Evolutionary conservation across 2,888 invertebrate species (phyloP), one percentile per base, ranked within the genome.

Genomic region (Orthosia cruda): DNA sequence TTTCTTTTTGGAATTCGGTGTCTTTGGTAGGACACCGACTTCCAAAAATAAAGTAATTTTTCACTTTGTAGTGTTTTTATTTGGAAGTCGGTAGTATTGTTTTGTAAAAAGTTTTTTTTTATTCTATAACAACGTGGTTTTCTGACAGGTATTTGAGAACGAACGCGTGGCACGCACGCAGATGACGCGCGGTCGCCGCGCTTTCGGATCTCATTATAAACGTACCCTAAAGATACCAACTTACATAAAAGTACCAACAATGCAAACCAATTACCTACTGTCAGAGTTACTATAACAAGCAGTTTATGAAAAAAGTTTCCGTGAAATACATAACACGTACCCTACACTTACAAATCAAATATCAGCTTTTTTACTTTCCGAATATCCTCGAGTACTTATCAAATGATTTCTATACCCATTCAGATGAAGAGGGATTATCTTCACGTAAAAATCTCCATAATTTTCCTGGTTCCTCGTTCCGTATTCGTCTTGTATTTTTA

Each of bases 321-420:
- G 1, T 16, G 20, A 79, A 64, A 52, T 64, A 54, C 23, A 65
- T 59, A 75, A 52, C 18, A 26, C 20, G 23, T 58, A n/a, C 16
- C 26, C 20, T 40, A 66, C 50, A 20, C 26, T 26, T 47, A 55
- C 66, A 77, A 77, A 80, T 81, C 63, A 77, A 80, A 80, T 23
- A 75, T 75, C 77, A 67, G 47, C 66, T 45, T 52, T 81, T 18
- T 77, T n/a, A 52, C 77, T 65, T 49, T 50, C 3, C 7, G 62
- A 67, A 57, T 69, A 65, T 13, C 20, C 18, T 77, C n/a, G 32
- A 70, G 49, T 57, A 63, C 64, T 75, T 77, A 68, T 77, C 77
- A 71, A 82, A 82, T 82, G 63, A 77, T 77, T 64, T 64, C 71
- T 52, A 40, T 77, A 67, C 55, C 59, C 63, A 71, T 71, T 62